Conservation (phyloP, 2,797 vertebrate genomes). For the Bradypodion pumilum region DNA sequence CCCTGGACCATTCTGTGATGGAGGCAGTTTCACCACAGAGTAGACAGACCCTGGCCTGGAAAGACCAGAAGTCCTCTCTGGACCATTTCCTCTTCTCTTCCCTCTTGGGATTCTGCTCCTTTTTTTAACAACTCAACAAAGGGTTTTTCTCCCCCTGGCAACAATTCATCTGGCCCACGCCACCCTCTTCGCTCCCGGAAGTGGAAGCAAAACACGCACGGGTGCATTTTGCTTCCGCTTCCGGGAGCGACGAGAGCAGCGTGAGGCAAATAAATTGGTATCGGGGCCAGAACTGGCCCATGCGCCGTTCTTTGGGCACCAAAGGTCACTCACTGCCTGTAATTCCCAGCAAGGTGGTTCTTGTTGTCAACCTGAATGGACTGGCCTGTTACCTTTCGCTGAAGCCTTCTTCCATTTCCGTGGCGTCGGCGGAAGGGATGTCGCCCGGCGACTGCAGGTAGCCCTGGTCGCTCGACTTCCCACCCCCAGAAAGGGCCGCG, state of each 20-base stretch:
- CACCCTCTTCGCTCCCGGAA: too few species aligned
- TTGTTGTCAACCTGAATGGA: background rate
- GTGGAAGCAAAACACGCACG: too few species aligned
- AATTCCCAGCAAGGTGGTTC: background rate
- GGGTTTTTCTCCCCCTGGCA: too few species aligned
- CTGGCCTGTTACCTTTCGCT: conserved; percentile 83
- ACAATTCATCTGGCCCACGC: too few species aligned
- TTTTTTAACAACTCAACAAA: background rate
- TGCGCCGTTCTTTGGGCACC: too few species aligned
- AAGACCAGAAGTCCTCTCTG: background rate
- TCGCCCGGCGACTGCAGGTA: conserved; percentile 89
- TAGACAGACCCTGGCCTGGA: background rate
- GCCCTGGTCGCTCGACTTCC: conserved; percentile 86
- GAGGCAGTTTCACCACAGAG: background rate
- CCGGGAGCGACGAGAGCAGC: too few species aligned
- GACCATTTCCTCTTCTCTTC: background rate
- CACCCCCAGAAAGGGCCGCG: conserved; percentile 67
- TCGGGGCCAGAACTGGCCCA: too few species aligned
- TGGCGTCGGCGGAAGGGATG: conserved; percentile 84
- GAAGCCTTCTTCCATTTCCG: conserved; percentile 94
- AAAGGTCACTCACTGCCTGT: background rate
- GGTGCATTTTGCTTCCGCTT: too few species aligned
- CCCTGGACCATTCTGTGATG: background rate
- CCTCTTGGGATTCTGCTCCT: background rate
- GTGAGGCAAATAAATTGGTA: too few species aligned